A percentile compares a stretch with the other conserved stretches of the same genome.
These are phyloP conservation scores for Holothuria scabra DNA, from an alignment of 53 echinoderm and acorn worm genomes.

Conservation along the genomic window DNA sequence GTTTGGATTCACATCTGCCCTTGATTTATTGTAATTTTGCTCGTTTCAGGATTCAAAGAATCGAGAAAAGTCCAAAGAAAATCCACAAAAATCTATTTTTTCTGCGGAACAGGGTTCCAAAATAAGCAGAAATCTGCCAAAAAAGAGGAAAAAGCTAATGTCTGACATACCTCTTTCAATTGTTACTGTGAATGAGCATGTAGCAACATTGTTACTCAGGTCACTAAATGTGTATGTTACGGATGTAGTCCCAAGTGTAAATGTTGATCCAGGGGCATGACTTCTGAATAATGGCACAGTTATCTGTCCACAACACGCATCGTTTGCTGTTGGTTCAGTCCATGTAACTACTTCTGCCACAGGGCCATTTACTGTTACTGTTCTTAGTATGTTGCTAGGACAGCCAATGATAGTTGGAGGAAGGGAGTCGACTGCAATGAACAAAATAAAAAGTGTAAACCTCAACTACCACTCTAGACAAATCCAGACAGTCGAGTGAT, in stretches of 20 bases:
- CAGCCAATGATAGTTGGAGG: slow-evolving; percentile 55
- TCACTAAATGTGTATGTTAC: slow-evolving; percentile 46
- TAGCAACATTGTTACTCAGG: slow-evolving; percentile 4
- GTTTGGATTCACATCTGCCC: too few relatives aligned
- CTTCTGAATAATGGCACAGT: slow-evolving; percentile 29
- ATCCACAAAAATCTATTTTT: too few relatives aligned
- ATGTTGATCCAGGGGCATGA: slow-evolving; percentile 31
- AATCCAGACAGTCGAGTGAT: too few relatives aligned
- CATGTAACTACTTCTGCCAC: slow-evolving; percentile 35
- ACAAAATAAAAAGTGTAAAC: background rate
- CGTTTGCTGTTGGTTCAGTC: slow-evolving; percentile 50
- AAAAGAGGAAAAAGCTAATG: too few relatives aligned
- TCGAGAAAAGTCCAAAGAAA: too few relatives aligned
- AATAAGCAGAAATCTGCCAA: too few relatives aligned
- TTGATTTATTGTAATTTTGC: too few relatives aligned
- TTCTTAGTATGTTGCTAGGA: slow-evolving; percentile 31
- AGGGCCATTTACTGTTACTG: slow-evolving; percentile 1
- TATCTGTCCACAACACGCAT: slow-evolving; percentile 17
- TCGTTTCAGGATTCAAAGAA: too few relatives aligned
- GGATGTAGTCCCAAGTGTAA: slow-evolving; percentile 40
- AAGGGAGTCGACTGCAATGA: slow-evolving; percentile 29
- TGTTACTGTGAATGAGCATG: slow-evolving; percentile 39
- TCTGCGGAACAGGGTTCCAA: too few relatives aligned
- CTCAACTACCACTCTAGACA: background rate
- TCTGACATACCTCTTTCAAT: slow-evolving; percentile 14